Evolutionary conservation across 2,113 vertebrate species (phyloP), one percentile per base, ranked within the genome.

Genomic region (Anguilla japonica): DNA sequence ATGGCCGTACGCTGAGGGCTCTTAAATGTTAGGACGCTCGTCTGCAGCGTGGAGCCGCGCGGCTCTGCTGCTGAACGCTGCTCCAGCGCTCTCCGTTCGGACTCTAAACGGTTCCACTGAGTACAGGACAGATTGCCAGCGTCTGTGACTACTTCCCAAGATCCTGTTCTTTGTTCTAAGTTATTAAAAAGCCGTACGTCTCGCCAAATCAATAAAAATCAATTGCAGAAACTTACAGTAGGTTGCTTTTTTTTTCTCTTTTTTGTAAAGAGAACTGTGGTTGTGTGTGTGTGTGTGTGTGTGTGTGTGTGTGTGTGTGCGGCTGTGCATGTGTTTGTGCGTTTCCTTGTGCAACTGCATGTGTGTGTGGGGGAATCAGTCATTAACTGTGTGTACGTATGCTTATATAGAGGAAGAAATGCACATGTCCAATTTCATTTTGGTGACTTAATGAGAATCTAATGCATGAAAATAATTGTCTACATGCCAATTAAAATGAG

Each of bases 401-500:
- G 43, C 8, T 46, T 46, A 6, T 46, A 46, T 46, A 46, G 43
- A 46, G 43, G 8, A 46, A 8, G 43, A 46, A 46, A 46, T 46
- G 67, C 87, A 89, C 22, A 75, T 88, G 41, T 87, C 79, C 26
- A 34, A 15, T 41, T 41, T 81, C 3, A 81, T 41, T 26, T 41
- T 13, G 22, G 79, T 20, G 43, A 0, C 91, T 87, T 90, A 88
- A 92, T 90, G 89, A 89, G 50, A 84, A 81, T 88, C 86, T 87
- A 80, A 88, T 84, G 84, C 79, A 86, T 86, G 83, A 88, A 83
- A 85, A 86, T 88, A 83, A 82, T 87, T 86, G 84, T 78, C 85
- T 88, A 79, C 46, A 89, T 86, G 88, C 90, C 87, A 93, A 93
- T 93, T 92, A 92, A 80, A 53, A 88, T 90, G 86, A 93, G 90